Evolutionary conservation across 2,888 invertebrate genomes (phyloP).

Genomic region (Gonocerus acuteangulatus): DNA sequence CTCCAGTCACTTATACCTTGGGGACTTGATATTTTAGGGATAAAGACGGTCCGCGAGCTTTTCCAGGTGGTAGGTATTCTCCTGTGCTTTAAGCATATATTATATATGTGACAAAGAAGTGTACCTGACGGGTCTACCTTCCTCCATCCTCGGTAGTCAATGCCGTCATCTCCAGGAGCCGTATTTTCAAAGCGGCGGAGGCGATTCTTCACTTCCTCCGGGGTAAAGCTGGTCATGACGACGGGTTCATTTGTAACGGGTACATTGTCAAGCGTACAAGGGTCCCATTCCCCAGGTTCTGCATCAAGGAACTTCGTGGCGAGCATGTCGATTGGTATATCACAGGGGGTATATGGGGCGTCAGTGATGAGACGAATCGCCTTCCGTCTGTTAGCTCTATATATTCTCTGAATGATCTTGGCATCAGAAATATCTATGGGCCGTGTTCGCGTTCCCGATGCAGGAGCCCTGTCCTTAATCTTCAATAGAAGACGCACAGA

Average conservation of each 20-base stretch:
- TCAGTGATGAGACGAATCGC: background rate
- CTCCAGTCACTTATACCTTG: constrained; percentile 40
- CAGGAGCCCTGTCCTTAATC: no score
- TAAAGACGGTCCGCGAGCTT: constrained; percentile 27
- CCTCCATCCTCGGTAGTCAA: background rate
- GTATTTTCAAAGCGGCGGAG: constrained; percentile 3
- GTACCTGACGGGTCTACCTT: background rate
- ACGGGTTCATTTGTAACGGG: background rate
- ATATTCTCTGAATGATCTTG: background rate
- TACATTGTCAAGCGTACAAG: background rate
- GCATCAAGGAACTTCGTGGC: no score
- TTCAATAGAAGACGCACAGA: no score
- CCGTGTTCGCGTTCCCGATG: no score
- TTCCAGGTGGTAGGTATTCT: constrained; percentile 26
- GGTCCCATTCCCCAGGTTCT: background rate
- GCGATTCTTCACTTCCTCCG: background rate
- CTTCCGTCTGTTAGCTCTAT: background rate
- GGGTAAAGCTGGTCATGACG: background rate
- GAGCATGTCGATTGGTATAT: background rate
- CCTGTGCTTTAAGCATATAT: background rate
- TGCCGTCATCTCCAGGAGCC: background rate
- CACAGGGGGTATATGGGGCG: no score
- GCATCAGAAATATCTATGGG: no score
- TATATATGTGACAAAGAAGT: background rate
- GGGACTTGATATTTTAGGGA: constrained; percentile 29